Base-by-base conservation (phyloP, 2,113 vertebrate genomes). In the Cromileptes altivelis region DNA sequence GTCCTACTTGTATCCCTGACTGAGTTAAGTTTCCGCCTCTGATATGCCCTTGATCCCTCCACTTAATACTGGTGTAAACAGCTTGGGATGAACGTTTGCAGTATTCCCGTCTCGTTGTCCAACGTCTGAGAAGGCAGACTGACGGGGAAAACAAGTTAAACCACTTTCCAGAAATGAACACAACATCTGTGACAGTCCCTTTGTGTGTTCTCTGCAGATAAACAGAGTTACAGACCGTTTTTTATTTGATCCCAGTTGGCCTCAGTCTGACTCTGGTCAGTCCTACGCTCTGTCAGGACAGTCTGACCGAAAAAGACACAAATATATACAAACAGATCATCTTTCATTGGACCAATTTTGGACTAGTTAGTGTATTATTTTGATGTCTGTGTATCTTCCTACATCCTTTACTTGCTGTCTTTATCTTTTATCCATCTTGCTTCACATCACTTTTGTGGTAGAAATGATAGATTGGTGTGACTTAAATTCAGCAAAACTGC, bases 381-480 rank as follows among this genome's bases (percentile, higher is more conserved):
- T 72, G 18, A 78, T 75, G 23, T 18, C 25, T 40, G 53, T 74
- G 15, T 73, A 25, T 67, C 68, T 87, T 52, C 73, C 58, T 60
- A 14, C 33, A 57, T 75, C 77, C 49, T 61, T 82, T 58, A 86
- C 74, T 78, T 56, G 10, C 70, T 67, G 18, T 60, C 67, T 37
- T 80, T 80, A 64, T 72, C 53, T 81, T 78, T 81, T 89, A 89
- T 90, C 84, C 72, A 85, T 92, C 90, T 90, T 87, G 79, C 88
- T 86, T 87, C 75, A 79, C 84, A 70, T 91, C 47, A 4, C 77
- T 75, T 75, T 57, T 86, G 68, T 85, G 50, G 25, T 82, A 81
- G 77, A 91, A 92, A 93, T 93, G 90, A 93, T 91, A 87, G 81
- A 93, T 93, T 47, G 78, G 65, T 81, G 79, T 64, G 65, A 88